Conservation (phyloP, 2,888 invertebrate species). For the Nephrotoma appendiculata region DNA sequence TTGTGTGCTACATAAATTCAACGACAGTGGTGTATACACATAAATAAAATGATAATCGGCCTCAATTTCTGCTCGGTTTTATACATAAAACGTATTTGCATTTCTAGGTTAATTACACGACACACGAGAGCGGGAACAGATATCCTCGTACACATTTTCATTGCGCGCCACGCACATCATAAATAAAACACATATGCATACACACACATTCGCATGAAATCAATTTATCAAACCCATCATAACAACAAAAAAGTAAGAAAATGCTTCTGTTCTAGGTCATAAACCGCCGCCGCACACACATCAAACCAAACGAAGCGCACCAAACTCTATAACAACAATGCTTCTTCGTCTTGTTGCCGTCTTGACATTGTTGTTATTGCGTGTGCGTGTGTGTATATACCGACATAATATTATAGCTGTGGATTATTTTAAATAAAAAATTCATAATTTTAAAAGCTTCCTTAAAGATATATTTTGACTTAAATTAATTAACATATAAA, state of each 20-base stretch:
- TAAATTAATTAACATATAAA: neutral
- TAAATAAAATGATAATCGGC: neutral
- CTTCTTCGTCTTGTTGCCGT: neutral
- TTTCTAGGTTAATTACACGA: neutral
- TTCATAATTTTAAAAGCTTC: neutral
- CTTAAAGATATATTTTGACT: neutral
- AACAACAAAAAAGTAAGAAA: neutral
- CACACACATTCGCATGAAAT: neutral
- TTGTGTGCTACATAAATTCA: neutral
- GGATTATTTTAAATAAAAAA: neutral
- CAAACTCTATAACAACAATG: neutral
- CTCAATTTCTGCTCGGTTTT: neutral
- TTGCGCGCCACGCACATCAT: neutral
- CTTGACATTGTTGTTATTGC: neutral
- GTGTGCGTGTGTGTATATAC: neutral
- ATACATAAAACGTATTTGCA: neutral
- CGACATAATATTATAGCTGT: neutral
- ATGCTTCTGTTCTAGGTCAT: neutral
- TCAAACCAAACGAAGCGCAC: neutral
- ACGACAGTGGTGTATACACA: neutral
- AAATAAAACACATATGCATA: neutral
- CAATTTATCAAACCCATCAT: neutral
- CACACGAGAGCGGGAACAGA: neutral
- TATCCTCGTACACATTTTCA: neutral
- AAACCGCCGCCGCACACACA: neutral